These are phyloP conservation scores for Hafferia zeledoni DNA, from an alignment of 2,797 vertebrate species.

Conservation along the genomic window DNA sequence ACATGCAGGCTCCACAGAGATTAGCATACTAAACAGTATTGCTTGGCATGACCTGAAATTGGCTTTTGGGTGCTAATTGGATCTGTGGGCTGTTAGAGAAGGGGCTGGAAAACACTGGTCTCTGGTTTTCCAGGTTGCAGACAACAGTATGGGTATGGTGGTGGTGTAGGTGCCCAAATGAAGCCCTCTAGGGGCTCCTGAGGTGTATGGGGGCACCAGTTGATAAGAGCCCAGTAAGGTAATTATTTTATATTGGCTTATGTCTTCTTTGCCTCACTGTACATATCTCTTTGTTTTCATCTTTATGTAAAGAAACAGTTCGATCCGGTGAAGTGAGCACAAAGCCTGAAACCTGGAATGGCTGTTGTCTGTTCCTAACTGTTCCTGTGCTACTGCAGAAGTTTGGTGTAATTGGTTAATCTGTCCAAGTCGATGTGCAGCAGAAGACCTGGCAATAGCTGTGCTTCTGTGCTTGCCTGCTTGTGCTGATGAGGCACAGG, in stretches of 20 bases:
- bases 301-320: not conserved
- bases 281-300: not conserved
- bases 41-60: constrained; percentile 37
- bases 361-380: not conserved
- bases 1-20: not conserved
- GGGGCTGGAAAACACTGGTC: not conserved
- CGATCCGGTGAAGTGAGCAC: not conserved
- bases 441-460: not conserved
- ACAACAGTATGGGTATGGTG: not conserved
- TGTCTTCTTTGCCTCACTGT: not conserved
- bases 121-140: not conserved
- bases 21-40: constrained; percentile 48
- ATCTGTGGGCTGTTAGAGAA: not conserved
- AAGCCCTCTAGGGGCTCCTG: not conserved
- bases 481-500: rapidly evolving
- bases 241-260: not conserved
- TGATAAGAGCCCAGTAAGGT: not conserved
- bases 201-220: not conserved
- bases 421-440: not conserved
- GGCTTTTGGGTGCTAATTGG: constrained; percentile 47
- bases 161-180: not conserved
- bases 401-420: not conserved
- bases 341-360: not conserved
- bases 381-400: not conserved
- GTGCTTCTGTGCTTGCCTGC: not conserved